Base-by-base conservation (phyloP, 1,140 invertebrate species). In the Aethina tumida region DNA sequence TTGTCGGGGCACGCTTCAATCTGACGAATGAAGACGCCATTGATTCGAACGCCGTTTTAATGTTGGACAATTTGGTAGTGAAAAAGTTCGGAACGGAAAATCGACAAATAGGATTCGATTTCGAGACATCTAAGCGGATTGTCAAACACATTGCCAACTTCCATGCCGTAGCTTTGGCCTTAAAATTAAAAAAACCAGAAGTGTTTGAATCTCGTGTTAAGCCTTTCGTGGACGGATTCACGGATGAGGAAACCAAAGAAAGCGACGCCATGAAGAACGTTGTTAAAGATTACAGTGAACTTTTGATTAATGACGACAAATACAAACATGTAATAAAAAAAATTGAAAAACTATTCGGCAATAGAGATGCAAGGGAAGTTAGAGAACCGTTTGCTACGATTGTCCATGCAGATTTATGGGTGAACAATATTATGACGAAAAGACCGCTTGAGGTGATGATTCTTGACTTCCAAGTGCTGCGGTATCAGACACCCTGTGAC, bases 401-500 rank as follows among this genome's bases (percentile, higher is more conserved):
- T 8, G 50, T 63, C 2, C 75, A 77, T 28, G 53, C 60, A 0
- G 75, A 77, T 51, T 60, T 75, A 14, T 76, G 73, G 74, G 56
- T 64, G 5, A 75, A 75, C 46, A 77, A 77, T 38, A 56, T 75
- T 2, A 56, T 77, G 46, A 15, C 64, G 1, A 55, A 62, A 47
- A 26, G 52, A 12, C 55, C 67, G 0, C 47, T 56, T 2, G 60
- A 67, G 21, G 30, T 70, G 0, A 74, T 71, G 49, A 64, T 76
- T 21, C 53, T 77, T 0, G 74, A 77, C 43, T 75, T 73, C 41
- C 74, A 76, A 57, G 64, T 66, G 10, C 64, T 63, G 7, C 43
- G 64, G 7, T 64, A 66, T 20, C 50, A 58, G 0, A 73, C 64
- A 17, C 54, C 69, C 6, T 39, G 63, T 0, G 56, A 66, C 2